phyloP scores from a whole-genome alignment of 2,888 invertebrate species.

The Abrostola tripartita region DNA sequence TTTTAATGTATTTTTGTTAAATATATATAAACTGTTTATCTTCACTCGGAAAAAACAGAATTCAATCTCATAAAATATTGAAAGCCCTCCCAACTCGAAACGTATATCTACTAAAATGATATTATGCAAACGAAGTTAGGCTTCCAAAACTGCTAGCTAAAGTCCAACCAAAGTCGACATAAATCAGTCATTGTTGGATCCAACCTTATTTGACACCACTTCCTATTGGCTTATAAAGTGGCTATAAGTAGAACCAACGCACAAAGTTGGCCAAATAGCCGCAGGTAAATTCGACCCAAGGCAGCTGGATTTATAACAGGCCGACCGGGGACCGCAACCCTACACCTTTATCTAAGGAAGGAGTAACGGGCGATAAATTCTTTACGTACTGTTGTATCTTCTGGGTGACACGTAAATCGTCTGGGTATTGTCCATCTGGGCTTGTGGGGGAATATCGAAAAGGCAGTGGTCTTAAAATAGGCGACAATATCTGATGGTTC shows the following conservation, averaged over 20 bases:
- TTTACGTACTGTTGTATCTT: conserved; percentile 43
- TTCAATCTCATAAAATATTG: too few relatives aligned
- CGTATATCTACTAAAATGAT: too few relatives aligned
- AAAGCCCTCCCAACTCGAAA: too few relatives aligned
- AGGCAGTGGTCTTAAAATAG: conserved; percentile 13
- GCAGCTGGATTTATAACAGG: conserved; percentile 48
- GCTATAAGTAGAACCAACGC: conserved; percentile 16
- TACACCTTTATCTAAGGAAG: conserved; percentile 41
- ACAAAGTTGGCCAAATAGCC: conserved; percentile 32
- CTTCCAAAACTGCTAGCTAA: too few relatives aligned
- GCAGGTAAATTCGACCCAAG: conserved; percentile 46
- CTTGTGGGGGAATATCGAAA: conserved; percentile 11
- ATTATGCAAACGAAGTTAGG: too few relatives aligned
- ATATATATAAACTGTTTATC: too few relatives aligned
- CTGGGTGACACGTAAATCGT: conserved; percentile 31
- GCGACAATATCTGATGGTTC: background rate
- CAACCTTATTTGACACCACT: background rate
- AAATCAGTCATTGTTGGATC: background rate
- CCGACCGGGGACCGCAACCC: conserved; percentile 37
- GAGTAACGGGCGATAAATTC: conserved; percentile 50
- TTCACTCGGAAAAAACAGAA: too few relatives aligned
- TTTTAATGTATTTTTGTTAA: too few relatives aligned
- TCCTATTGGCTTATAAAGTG: conserved; percentile 15
- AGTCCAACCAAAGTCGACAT: background rate
- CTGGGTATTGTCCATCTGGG: conserved; percentile 29